Evolutionary conservation across 2,888 invertebrate genomes (phyloP), one percentile per base, ranked within the genome.

Genomic region (Zonitis immaculata): DNA sequence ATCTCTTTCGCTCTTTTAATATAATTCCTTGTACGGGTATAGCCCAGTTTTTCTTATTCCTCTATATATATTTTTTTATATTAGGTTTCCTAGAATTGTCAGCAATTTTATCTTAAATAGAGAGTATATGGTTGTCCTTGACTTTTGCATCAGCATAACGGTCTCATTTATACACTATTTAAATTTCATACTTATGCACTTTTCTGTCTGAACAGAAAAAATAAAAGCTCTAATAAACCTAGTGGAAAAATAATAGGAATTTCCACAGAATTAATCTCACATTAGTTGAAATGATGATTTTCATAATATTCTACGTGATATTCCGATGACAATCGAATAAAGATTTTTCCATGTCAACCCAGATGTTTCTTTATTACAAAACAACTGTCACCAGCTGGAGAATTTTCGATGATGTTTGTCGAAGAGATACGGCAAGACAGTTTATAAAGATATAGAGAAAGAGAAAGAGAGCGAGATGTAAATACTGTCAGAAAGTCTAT

Each of bases 281-380:
- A n/a, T n/a, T n/a, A 22, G 22, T 22, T 22, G 22, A 22, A 22
- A 35, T 16, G 35, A 35, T 35, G 8, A 35, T 8, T 39, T 5
- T 20, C 5, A 20, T 20, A 3, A 39, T 39, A 39, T 20, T 18
- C n/a, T 11, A 6, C 11, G 39, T 39, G 35, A 35, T 35, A 35
- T 35, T 35, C 16, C 55, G 50, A 48, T 54, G 52, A 62, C 63
- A 62, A 65, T 65, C 57, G 63, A 66, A 63, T 60, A 62, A 63
- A 62, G 62, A 62, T 65, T 62, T 65, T 65, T 62, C 39, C 62
- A 61, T 58, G 63, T 63, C 65, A 61, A 56, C 49, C 50, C 57
- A 62, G 62, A 64, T 64, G 63, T 60, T 57, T 60, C 63, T 63
- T 64, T 64, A 65, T 65, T 64, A 58, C 57, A 61, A 39, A 20